Evolutionary conservation across 2,113 vertebrate species (phyloP).

Genomic region (Serinus canaria): DNA sequence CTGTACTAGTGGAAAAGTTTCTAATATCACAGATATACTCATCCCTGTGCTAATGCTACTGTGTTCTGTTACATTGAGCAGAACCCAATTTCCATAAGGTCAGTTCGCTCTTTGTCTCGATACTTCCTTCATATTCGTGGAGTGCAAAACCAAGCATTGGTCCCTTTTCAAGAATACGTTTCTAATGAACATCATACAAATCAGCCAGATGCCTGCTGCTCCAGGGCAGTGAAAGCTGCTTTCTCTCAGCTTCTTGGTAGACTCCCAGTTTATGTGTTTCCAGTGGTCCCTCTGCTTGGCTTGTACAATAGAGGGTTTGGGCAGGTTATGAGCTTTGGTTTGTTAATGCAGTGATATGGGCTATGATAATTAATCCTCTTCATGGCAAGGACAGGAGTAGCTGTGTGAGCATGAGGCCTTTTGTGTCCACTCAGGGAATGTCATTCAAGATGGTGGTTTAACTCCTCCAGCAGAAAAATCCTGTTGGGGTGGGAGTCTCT

Average conservation of each 20-base stretch:
- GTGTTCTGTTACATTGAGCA: neutral
- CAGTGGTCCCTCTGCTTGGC: neutral
- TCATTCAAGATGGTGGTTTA: neutral
- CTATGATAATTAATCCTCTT: neutral
- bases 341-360: neutral
- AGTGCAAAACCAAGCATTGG: neutral
- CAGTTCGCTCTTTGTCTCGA: neutral
- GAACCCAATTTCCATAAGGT: neutral
- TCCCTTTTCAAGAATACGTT: neutral
- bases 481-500: neutral
- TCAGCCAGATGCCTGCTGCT: neutral
- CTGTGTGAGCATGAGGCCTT: neutral
- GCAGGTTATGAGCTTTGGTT: neutral
- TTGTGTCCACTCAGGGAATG: neutral
- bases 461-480: neutral
- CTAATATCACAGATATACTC: neutral
- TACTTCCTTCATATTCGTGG: neutral
- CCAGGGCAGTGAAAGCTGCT: neutral
- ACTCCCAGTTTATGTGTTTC: neutral
- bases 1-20: neutral
- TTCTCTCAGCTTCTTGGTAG: rapidly evolving
- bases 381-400: neutral
- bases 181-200: neutral
- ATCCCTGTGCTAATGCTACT: neutral
- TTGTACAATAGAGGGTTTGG: neutral